Base-by-base conservation (phyloP, 2,888 invertebrate genomes). In the Liopterus haemorrhoidalis region DNA sequence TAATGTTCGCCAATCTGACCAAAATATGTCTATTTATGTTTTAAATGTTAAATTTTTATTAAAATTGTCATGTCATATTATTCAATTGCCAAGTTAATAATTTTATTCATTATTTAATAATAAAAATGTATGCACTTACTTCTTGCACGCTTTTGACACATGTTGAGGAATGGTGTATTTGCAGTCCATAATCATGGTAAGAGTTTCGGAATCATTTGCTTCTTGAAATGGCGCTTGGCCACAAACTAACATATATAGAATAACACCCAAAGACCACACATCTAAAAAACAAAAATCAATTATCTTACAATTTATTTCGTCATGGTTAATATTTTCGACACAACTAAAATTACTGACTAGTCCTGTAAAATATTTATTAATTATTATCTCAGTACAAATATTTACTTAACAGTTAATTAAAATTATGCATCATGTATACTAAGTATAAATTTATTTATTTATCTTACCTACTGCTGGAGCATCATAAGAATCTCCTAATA, bases 161-260 rank as follows among this genome's bases (percentile, higher is more conserved):
- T 92, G 87, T 19, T 78, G 68, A 41, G 97, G 95, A 61, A 95
- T 85, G 46, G 84, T 83, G 67, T 95, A 99, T 74, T 94, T 94
- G 73, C 97, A 97, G 70, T 99, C 97, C 90, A 99, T 93, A 55
- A 99, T 99, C 91, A 94, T 96, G 20, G 95, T 97, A 42, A 99
- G 73, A 1, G 99, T 99, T 76, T 99, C 99, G 60, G 94, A 95
- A 70, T 99, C 99, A 69, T 97, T 99, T 20, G 96, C 95, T 73
- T 97, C 97, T 71, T 96, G 95, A 68, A 99, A 99, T 4, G 99
- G 99, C 22, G 96, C 87, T 65, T 89, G 85, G 4, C 99, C 99
- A 69, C 92, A 93, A 4, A 97, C 96, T 61, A 99, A 74, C 96
- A 99, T 99, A 70, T 90, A 99, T 31, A 99, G 74, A 62, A 99